Evolutionary conservation across 1,140 invertebrate species (phyloP).

Genomic region (Scylla paramamosain): DNA sequence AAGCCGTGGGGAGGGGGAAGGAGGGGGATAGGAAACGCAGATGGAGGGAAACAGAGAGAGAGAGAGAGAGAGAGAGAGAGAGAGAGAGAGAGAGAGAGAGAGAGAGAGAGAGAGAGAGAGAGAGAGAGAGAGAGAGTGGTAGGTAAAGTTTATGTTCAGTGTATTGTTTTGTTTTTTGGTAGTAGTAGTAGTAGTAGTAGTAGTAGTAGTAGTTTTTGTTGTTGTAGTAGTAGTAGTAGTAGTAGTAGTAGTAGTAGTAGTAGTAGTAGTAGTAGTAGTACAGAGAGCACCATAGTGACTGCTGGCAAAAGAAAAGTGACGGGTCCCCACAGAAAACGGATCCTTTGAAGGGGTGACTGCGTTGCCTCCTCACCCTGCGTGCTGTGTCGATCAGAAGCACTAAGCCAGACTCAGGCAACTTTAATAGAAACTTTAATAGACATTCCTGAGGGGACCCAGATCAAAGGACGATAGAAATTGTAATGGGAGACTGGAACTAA

Average conservation of each 20-base stretch:
- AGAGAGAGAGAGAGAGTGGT: neutral
- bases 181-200: neutral
- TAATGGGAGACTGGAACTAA: too few species aligned
- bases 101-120: constrained; percentile 45
- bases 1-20: too few species aligned
- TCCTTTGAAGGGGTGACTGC: too few species aligned
- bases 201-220: neutral
- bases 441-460: too few species aligned
- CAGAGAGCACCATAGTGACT: too few species aligned
- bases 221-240: neutral
- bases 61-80: constrained; percentile 25
- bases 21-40: neutral
- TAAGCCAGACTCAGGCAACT: too few species aligned
- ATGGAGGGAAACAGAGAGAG: neutral
- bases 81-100: neutral
- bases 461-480: too few species aligned
- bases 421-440: too few species aligned
- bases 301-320: neutral
- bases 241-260: neutral
- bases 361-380: too few species aligned
- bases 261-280: neutral
- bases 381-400: too few species aligned
- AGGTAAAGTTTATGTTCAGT: too few species aligned
- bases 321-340: too few species aligned
- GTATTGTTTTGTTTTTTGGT: neutral